Percentiles rank a stretch among this genome's conserved stretches.
phyloP scores from a whole-genome alignment of 2,888 invertebrate genomes.

The Cheilosia impressa region DNA sequence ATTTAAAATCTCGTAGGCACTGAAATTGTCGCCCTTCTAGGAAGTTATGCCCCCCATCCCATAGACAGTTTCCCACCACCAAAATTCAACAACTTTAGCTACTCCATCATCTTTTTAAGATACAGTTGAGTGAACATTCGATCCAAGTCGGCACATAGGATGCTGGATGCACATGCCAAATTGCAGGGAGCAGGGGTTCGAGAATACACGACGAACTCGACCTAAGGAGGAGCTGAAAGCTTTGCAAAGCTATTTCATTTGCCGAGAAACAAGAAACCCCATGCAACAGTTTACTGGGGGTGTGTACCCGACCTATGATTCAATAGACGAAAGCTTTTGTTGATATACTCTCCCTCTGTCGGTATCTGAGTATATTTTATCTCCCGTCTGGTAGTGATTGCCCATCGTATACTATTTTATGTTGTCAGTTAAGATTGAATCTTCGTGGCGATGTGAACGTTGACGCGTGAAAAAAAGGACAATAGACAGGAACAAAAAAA shows the following conservation, averaged over 20 bases:
- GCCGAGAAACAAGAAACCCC: conserved; percentile 16
- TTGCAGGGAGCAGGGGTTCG: conserved; percentile 12
- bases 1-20: conserved; percentile 9
- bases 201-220: conserved; percentile 20
- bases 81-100: conserved; percentile 25
- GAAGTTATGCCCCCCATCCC: neutral
- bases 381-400: conserved; percentile 54
- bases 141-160: conserved; percentile 5
- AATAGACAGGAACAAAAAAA: conserved; percentile 11
- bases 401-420: conserved; percentile 40
- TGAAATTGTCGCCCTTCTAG: neutral
- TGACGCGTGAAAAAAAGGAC: conserved; percentile 17
- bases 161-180: conserved; percentile 19
- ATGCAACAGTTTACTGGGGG: conserved; percentile 73
- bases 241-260: conserved; percentile 50
- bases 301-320: conserved; percentile 70
- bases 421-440: conserved; percentile 68
- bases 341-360: conserved; percentile 52
- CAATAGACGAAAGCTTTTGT: conserved; percentile 58
- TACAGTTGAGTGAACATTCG: conserved; percentile 31
- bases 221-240: conserved; percentile 68
- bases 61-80: neutral
- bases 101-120: conserved; percentile 33
- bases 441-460: conserved; percentile 52
- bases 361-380: conserved; percentile 60